Evolutionary conservation across 2,888 invertebrate genomes (phyloP), one percentile per base, ranked within the genome.

Genomic region (Congeria kusceri): DNA sequence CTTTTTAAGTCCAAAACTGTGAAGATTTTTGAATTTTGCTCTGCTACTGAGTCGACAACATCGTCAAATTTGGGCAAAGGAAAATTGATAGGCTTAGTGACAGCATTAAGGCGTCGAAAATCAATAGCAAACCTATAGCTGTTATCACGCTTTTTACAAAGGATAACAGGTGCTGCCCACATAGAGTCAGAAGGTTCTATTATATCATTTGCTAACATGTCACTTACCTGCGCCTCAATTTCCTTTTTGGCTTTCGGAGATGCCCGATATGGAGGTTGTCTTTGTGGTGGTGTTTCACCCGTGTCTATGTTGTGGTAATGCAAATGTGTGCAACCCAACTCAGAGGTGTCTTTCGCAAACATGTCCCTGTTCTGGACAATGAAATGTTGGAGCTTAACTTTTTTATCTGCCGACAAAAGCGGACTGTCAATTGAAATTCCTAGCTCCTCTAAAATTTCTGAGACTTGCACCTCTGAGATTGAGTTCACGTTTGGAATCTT

Each of bases 21-120:
- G 39, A 78, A 79, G 4, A 74, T 49, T 25, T 65, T 74, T 47
- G 79, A 69, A 20, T 67, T 46, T 25, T 29, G 58, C 7, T 75
- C 67, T 15, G 58, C 67, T 13, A 66, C 71, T n/a, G 79, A 71
- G 18, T 75, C 79, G 23, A 79, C 39, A 44, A 75, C 70, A 66
- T 74, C 73, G 53, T 78, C 75, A 29, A 79, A 67, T 15, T 74
- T 65, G 39, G 80, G 77, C 20, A 84, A 39, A 0, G 81, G 74
- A 20, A 63, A 67, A 18, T 67, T 67, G 7, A 74, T 74, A 27
- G 74, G 74, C 9, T 44, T 32, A 5, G 74, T 74, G 0, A 75
- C 67, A 13, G 61, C 57, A 68, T 67, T 74, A 11, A 74, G 25
- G 0, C 44, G n/a, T 20, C 63, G 49, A 20, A 28, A 74, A 23